phyloP scores from a whole-genome alignment of 1,140 invertebrate species.

The Anadara kagoshimensis region DNA sequence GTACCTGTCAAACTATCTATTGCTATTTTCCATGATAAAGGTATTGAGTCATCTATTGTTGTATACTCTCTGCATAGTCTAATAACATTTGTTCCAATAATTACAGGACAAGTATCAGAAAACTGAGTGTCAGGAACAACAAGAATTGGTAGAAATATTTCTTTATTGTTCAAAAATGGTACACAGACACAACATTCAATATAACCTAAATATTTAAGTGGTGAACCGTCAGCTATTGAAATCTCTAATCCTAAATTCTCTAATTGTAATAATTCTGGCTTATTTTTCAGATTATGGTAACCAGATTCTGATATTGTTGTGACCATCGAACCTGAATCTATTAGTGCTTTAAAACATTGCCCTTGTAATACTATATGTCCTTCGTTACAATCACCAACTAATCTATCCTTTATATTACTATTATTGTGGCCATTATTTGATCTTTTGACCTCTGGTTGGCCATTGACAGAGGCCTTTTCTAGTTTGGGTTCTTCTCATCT shows the following conservation, averaged over 20 bases:
- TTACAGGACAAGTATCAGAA: too few relatives aligned
- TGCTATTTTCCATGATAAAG: too few relatives aligned
- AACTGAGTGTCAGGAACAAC: too few relatives aligned
- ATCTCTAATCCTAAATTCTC: constrained; percentile 28
- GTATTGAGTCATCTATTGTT: too few relatives aligned
- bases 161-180: not conserved
- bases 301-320: constrained; percentile 19
- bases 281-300: constrained; percentile 6
- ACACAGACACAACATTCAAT: constrained; percentile 17
- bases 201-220: constrained; percentile 31
- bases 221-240: constrained; percentile 13
- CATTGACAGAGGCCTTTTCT: not conserved
- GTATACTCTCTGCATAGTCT: too few relatives aligned
- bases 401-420: not conserved
- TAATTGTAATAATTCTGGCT: constrained; percentile 4
- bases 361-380: constrained; percentile 4
- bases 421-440: not conserved
- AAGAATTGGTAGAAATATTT: constrained; percentile 3
- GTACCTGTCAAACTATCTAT: too few relatives aligned
- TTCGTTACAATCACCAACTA: constrained; percentile 24
- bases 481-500: not conserved
- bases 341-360: constrained; percentile 9
- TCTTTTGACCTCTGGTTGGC: not conserved
- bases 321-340: constrained; percentile 36
- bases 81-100: too few relatives aligned